Conservation (phyloP, 2,113 vertebrate species). For the Reinhardtius hippoglossoides region DNA sequence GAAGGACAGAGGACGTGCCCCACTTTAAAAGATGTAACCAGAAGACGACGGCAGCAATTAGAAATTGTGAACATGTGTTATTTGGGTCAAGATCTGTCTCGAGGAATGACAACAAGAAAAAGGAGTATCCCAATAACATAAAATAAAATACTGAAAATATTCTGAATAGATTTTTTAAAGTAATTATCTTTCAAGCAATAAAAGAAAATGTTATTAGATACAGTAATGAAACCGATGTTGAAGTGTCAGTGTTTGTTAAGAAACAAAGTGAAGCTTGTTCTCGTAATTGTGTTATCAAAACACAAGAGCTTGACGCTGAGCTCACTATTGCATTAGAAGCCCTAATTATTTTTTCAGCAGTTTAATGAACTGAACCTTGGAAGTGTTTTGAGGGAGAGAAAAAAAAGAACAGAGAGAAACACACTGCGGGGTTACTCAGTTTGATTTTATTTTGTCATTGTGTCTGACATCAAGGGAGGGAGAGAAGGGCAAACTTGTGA, state of each 20-base stretch:
- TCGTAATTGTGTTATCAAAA: conserved; percentile 45
- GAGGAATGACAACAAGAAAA: not conserved
- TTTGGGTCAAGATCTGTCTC: not conserved
- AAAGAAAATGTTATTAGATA: not conserved
- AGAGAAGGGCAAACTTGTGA: conserved; percentile 57
- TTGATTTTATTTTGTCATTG: conserved; percentile 71
- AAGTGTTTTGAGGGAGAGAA: conserved; percentile 37
- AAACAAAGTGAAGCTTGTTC: conserved; percentile 18
- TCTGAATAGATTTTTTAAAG: not conserved
- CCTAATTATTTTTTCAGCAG: conserved; percentile 29
- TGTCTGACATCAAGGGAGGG: conserved; percentile 64
- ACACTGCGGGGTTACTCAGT: conserved; percentile 60
- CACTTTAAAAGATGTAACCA: conserved; percentile 44
- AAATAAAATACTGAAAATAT: not conserved
- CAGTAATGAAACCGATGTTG: not conserved
- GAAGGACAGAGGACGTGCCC: conserved; percentile 21
- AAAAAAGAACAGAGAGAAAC: conserved; percentile 21
- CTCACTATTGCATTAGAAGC: conserved; percentile 49
- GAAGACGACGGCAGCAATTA: conserved; percentile 7
- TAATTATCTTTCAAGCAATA: not conserved
- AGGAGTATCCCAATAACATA: not conserved
- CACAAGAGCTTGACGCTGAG: conserved; percentile 37
- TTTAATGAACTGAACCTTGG: conserved; percentile 68
- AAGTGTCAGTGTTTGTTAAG: conserved; percentile 13
- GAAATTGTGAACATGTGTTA: conserved; percentile 11